phyloP scores from a whole-genome alignment of 2,113 vertebrate species.

The Phaetusa simplex region DNA sequence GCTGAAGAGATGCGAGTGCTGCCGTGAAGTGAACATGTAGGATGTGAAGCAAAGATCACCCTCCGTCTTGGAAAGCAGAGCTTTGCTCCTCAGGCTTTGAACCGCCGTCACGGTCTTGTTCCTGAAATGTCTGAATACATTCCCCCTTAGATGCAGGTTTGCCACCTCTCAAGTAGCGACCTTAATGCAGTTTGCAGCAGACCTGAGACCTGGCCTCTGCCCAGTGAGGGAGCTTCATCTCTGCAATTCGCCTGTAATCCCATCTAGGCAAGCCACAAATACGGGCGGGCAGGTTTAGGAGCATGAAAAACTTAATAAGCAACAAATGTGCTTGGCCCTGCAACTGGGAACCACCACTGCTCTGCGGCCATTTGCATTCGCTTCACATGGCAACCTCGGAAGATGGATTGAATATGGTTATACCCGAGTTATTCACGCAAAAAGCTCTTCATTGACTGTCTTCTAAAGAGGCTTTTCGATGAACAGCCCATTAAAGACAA shows the following conservation, averaged over 20 bases:
- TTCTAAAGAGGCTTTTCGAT: neutral
- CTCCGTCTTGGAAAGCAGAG: neutral
- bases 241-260: neutral
- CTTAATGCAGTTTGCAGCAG: neutral
- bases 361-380: fast-evolving
- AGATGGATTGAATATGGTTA: neutral
- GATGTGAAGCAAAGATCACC: neutral
- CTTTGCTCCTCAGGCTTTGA: neutral
- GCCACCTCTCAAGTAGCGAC: fast-evolving
- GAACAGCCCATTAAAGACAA: neutral
- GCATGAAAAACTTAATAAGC: neutral
- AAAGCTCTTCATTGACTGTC: neutral
- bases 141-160: neutral
- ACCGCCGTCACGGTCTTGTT: fast-evolving
- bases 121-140: neutral
- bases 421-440: neutral
- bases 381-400: fast-evolving
- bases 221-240: neutral
- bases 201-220: neutral
- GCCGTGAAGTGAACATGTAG: neutral
- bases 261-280: neutral
- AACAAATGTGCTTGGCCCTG: neutral
- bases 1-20: neutral
- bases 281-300: neutral
- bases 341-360: neutral